A percentile compares a stretch with the other conserved stretches of the same genome.
These are phyloP conservation scores for Drosophila fulvimacula DNA, from an alignment of 2,888 invertebrate species.

Conservation along the genomic window DNA sequence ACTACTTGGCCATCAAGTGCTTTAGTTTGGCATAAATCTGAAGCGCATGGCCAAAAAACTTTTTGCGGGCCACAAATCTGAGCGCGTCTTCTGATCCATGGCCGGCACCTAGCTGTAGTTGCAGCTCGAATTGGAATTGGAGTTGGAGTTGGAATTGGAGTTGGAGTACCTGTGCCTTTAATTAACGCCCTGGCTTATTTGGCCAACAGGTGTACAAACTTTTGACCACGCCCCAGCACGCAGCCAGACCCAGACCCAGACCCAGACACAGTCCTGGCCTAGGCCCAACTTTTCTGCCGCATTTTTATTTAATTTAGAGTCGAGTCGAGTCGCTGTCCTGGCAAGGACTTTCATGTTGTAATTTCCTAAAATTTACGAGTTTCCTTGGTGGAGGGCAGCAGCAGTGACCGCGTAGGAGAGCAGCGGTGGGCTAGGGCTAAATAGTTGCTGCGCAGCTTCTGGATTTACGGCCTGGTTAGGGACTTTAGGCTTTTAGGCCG, in stretches of 20 bases:
- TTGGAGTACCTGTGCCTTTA: slow-evolving; percentile 55
- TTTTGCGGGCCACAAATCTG: slow-evolving; percentile 57
- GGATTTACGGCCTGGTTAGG: slow-evolving; percentile 70
- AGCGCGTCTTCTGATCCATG: slow-evolving; percentile 20
- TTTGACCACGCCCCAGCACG: slow-evolving; percentile 39
- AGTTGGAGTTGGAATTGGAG: slow-evolving; percentile 23
- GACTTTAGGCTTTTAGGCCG: slow-evolving; percentile 29
- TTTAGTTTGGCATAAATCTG: slow-evolving; percentile 80
- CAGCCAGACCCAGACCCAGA: not conserved
- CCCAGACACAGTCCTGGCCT: not conserved
- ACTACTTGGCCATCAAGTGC: slow-evolving; percentile 78
- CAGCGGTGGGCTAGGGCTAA: not conserved
- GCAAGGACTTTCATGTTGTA: slow-evolving; percentile 73
- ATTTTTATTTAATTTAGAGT: slow-evolving; percentile 77
- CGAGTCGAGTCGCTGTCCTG: slow-evolving; percentile 46
- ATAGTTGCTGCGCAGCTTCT: slow-evolving; percentile 39
- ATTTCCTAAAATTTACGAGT: slow-evolving; percentile 74
- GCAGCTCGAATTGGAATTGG: slow-evolving; percentile 13
- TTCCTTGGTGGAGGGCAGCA: slow-evolving; percentile 46
- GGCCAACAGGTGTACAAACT: slow-evolving; percentile 72
- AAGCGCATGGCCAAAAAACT: slow-evolving; percentile 57
- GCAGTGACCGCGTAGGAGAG: not conserved
- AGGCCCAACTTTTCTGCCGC: slow-evolving; percentile 17
- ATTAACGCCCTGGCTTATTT: slow-evolving; percentile 62
- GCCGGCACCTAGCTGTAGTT: not conserved